phyloP scores from a whole-genome alignment of 2,113 vertebrate species.

The Callipepla squamata region DNA sequence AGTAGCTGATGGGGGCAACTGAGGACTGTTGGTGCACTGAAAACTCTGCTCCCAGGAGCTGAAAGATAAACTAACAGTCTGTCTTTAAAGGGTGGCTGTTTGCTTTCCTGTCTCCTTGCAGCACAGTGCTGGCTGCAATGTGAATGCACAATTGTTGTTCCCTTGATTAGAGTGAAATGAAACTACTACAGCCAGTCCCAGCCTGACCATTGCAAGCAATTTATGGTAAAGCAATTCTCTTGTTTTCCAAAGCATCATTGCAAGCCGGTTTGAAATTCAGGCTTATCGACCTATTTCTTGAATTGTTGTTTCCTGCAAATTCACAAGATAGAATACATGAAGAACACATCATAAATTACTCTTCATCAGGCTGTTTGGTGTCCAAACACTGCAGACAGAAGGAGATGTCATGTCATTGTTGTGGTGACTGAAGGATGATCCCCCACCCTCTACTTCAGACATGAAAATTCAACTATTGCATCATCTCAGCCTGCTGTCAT shows the following conservation, averaged over 20 bases:
- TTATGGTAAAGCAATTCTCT: neutral
- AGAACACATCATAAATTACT: constrained; percentile 12
- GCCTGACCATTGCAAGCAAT: neutral
- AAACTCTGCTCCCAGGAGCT: neutral
- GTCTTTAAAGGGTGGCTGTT: neutral
- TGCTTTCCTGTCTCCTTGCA: neutral
- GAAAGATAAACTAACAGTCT: neutral
- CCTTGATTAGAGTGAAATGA: neutral
- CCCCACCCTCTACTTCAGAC: neutral
- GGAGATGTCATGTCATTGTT: constrained; percentile 16
- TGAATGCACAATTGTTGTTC: neutral
- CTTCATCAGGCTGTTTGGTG: neutral
- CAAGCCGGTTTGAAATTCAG: neutral
- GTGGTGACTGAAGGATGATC: neutral
- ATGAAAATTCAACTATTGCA: neutral
- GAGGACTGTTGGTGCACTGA: neutral
- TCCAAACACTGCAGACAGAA: neutral
- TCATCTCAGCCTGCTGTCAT: neutral
- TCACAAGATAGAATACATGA: neutral
- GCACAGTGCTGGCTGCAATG: neutral
- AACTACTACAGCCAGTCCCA: neutral
- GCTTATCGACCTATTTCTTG: constrained; percentile 36
- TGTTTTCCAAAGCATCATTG: neutral
- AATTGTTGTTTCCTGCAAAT: constrained; percentile 21
- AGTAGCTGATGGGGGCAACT: neutral